Evolutionary conservation across 2,888 invertebrate genomes (phyloP).

Genomic region (Malthinus seriepunctatus): DNA sequence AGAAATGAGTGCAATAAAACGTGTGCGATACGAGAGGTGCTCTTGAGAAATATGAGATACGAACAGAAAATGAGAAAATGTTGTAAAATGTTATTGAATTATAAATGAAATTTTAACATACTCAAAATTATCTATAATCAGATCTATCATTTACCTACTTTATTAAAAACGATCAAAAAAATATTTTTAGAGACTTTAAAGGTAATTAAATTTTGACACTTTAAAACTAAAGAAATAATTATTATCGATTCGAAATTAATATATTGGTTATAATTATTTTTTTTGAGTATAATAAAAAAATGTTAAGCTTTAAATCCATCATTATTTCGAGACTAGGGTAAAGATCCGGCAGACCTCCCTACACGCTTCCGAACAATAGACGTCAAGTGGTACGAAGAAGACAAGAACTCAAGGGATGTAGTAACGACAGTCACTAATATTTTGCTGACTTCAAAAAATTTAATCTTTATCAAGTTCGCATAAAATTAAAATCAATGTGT

Average conservation of each 20-base stretch:
- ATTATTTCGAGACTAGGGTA: conserved; percentile 54
- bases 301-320: conserved; percentile 51
- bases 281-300: conserved; percentile 5
- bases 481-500: too few species aligned
- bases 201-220: too few species aligned
- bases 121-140: not conserved
- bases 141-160: too few species aligned
- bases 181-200: too few species aligned
- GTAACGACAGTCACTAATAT: conserved; percentile 28
- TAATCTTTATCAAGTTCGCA: not conserved
- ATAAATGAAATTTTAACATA: conserved; percentile 5
- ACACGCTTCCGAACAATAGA: conserved; percentile 55
- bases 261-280: not conserved
- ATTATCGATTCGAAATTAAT: not conserved
- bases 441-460: conserved; percentile 11
- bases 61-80: conserved; percentile 44
- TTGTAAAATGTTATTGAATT: conserved; percentile 13
- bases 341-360: conserved; percentile 51
- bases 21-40: conserved; percentile 48
- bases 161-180: too few species aligned
- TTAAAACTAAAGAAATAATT: too few species aligned
- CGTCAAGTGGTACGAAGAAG: conserved; percentile 55
- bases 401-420: conserved; percentile 40
- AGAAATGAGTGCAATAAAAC: conserved; percentile 49
- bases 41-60: conserved; percentile 48